phyloP scores from a whole-genome alignment of 2,113 vertebrate species.

The Platycercus adscitus region DNA sequence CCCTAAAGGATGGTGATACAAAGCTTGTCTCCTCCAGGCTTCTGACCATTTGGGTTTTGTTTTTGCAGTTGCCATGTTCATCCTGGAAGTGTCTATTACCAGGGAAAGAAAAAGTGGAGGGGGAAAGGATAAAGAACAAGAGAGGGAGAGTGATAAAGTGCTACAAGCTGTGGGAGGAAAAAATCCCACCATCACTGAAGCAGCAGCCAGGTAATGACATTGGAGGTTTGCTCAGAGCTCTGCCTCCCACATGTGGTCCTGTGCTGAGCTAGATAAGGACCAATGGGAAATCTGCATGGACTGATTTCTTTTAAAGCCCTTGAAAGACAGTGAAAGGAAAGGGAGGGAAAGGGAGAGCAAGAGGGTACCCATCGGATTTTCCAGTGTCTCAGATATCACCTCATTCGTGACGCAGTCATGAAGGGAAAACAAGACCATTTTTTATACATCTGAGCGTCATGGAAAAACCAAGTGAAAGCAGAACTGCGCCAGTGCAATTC shows the following conservation, averaged over 20 bases:
- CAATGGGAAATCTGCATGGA: background rate
- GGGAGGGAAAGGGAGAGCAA: background rate
- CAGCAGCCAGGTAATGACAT: background rate
- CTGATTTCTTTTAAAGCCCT: background rate
- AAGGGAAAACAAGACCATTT: background rate
- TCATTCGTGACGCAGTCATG: background rate
- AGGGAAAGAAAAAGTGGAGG: background rate
- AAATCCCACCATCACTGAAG: background rate
- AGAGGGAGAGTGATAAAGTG: background rate
- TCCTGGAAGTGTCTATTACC: background rate
- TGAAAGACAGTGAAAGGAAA: background rate
- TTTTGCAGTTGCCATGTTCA: background rate
- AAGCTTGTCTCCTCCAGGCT: background rate
- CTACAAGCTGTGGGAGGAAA: background rate
- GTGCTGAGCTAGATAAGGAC: background rate
- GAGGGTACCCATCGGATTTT: background rate
- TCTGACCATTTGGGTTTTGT: background rate
- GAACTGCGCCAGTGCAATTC: background rate
- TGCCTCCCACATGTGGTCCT: background rate
- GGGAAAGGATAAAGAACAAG: background rate
- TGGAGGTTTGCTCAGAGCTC: background rate
- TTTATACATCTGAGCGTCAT: background rate
- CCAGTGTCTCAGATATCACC: background rate
- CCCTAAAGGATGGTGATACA: background rate
- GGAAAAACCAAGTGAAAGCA: background rate